phyloP scores from a whole-genome alignment of 2,888 invertebrate genomes.

The Drosophila gaucha region DNA sequence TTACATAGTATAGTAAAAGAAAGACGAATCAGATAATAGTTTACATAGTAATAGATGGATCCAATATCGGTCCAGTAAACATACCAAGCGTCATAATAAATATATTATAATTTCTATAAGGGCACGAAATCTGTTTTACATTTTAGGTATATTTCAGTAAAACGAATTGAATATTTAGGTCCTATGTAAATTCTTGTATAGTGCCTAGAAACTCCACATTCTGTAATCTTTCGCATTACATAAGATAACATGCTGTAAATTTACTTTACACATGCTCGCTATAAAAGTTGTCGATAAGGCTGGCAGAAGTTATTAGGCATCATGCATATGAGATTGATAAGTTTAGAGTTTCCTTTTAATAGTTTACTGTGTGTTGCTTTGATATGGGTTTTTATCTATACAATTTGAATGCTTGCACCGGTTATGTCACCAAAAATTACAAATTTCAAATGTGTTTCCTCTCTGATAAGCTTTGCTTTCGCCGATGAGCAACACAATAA shows the following conservation, averaged over 20 bases:
- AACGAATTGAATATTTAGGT: too few relatives aligned
- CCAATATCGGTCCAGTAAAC: too few relatives aligned
- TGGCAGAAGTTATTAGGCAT: too few relatives aligned
- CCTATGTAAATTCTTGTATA: too few relatives aligned
- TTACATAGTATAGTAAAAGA: too few relatives aligned
- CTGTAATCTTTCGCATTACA: neutral
- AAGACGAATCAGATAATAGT: too few relatives aligned
- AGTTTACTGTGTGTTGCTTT: neutral
- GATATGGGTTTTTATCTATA: conserved; percentile 37
- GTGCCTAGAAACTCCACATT: neutral
- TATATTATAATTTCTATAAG: neutral
- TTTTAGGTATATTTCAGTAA: too few relatives aligned
- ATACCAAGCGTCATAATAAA: too few relatives aligned
- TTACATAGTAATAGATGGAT: too few relatives aligned
- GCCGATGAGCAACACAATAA: conserved; percentile 8
- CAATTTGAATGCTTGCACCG: conserved; percentile 43
- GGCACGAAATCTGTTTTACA: too few relatives aligned
- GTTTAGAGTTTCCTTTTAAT: conserved; percentile 18
- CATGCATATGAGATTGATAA: neutral
- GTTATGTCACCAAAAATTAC: conserved; percentile 16
- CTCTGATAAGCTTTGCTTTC: conserved; percentile 32
- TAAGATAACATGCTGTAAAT: conserved; percentile 22
- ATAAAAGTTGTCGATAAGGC: conserved; percentile 19
- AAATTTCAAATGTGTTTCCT: conserved; percentile 26
- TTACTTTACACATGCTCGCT: conserved; percentile 43